These are phyloP conservation scores for Esperia sulphurella DNA, from an alignment of 2,888 invertebrate species.

Conservation along the genomic window DNA sequence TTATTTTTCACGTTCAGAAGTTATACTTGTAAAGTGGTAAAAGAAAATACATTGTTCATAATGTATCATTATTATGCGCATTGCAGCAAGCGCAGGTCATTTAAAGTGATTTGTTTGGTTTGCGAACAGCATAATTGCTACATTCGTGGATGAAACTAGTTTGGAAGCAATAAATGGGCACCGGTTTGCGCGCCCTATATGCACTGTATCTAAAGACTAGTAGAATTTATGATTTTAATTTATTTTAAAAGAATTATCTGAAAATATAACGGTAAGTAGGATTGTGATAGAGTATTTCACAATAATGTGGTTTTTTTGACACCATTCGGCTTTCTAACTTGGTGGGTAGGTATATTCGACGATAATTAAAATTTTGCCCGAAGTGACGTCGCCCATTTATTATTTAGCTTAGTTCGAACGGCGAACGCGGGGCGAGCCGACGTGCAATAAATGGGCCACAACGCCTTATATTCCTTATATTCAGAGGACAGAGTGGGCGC, in stretches of 20 bases:
- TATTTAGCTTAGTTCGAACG: slow-evolving; percentile 65
- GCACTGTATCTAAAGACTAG: slow-evolving; percentile 8
- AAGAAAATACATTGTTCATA: slow-evolving; percentile 2
- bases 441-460: slow-evolving; percentile 70
- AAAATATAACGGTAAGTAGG: too few species aligned
- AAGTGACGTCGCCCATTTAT: slow-evolving; percentile 60
- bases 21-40: background rate
- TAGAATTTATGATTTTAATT: too few species aligned
- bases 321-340: too few species aligned
- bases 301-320: too few species aligned
- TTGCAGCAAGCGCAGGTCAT: slow-evolving; percentile 53
- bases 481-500: slow-evolving; percentile 69
- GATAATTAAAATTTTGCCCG: slow-evolving; percentile 63
- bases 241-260: too few species aligned
- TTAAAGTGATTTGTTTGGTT: slow-evolving; percentile 64
- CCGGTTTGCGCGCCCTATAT: slow-evolving; percentile 21
- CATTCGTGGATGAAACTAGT: slow-evolving; percentile 38
- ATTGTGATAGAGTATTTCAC: too few species aligned
- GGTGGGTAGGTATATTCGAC: too few species aligned
- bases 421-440: slow-evolving; percentile 48
- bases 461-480: slow-evolving; percentile 69
- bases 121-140: slow-evolving; percentile 50
- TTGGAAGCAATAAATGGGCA: slow-evolving; percentile 42
- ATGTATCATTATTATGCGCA: slow-evolving; percentile 39
- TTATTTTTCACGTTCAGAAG: too few species aligned